These are phyloP conservation scores for Hypselothyrea guttata DNA, from an alignment of 2,888 invertebrate species.

Conservation along the genomic window DNA sequence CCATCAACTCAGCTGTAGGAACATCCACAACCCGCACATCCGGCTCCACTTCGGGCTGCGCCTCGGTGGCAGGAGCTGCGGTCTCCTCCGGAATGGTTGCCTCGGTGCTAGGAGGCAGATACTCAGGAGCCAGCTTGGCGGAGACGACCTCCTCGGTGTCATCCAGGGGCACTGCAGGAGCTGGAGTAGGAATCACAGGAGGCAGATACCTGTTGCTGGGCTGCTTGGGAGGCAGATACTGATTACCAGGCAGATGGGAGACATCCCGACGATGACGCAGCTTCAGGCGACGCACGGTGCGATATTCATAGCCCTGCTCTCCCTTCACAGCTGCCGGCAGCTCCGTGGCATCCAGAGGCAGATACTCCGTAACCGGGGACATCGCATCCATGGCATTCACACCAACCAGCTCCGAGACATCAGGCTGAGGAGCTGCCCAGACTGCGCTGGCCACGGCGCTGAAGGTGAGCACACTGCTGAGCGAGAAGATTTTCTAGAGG, in stretches of 20 bases:
- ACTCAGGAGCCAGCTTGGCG: conserved; percentile 62
- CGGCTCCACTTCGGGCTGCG: conserved; percentile 31
- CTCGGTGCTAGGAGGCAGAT: conserved; percentile 58
- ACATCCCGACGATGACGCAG: conserved; percentile 75
- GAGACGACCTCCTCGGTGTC: conserved; percentile 67
- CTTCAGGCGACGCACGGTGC: conserved; percentile 66
- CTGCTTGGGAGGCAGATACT: conserved; percentile 57
- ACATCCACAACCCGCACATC: conserved; percentile 58
- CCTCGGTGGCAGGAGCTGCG: conserved; percentile 36
- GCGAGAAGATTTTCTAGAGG: conserved; percentile 69
- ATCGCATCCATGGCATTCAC: conserved; percentile 41
- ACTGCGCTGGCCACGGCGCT: conserved; percentile 68
- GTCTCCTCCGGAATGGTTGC: conserved; percentile 26
- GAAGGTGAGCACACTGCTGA: conserved; percentile 57
- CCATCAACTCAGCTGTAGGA: conserved; percentile 58
- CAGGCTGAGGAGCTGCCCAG: conserved; percentile 56
- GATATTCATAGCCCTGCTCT: conserved; percentile 68
- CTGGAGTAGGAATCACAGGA: conserved; percentile 26
- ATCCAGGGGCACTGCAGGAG: conserved; percentile 28
- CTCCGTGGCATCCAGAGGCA: conserved; percentile 21
- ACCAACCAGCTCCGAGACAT: conserved; percentile 66
- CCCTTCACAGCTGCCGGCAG: conserved; percentile 42
- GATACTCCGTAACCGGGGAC: conserved; percentile 53
- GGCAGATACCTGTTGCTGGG: conserved; percentile 66
- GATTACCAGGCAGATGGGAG: conserved; percentile 59